Base-by-base conservation (phyloP, 2,888 invertebrate genomes). In the Augochlorella aurata region DNA sequence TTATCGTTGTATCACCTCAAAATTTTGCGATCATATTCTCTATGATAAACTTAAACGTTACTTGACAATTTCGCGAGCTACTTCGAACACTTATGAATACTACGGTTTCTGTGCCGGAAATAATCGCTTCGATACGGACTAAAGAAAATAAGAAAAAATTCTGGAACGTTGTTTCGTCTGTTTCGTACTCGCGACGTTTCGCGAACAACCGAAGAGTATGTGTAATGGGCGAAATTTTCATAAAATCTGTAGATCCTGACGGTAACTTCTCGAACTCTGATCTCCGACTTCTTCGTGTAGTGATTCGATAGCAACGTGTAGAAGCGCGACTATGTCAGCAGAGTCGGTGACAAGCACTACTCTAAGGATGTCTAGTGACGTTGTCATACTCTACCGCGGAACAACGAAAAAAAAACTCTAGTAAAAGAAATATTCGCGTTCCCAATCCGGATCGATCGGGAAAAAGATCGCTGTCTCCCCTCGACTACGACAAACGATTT, bases 261-360 rank as follows among this genome's bases (percentile, higher is more conserved):
- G n/a, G 50, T 74, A 47, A 66, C 52, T 50, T 18, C 63, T 47
- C 16, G 21, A 24, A 58, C 61, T 24, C 16, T 44, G 3, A 44
- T 61, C n/a, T 29, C 16, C 74, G 54, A 61, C 68, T 63, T 71
- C 54, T 71, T 29, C 65, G 88, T 86, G 84, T 86, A 70, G 68
- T 75, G 80, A 88, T 82, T 63, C 77, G 83, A 81, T 61, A 74
- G 65, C 81, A 82, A 82, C 77, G 80, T 83, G 82, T 84, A 66
- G 9, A 80, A 82, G 83, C 83, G 83, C 79, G 66, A 77, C 86
- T 86, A 88, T 74, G 74, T 85, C 63, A 81, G 83, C 83, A 58
- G 81, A 79, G 68, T 78, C 72, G 71, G 83, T 87, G 83, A 83
- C 67, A 88, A 85, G 88, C 88, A 65, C 82, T 88, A 87, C 69